phyloP scores from a whole-genome alignment of 2,113 vertebrate species.

The Meles meles region DNA sequence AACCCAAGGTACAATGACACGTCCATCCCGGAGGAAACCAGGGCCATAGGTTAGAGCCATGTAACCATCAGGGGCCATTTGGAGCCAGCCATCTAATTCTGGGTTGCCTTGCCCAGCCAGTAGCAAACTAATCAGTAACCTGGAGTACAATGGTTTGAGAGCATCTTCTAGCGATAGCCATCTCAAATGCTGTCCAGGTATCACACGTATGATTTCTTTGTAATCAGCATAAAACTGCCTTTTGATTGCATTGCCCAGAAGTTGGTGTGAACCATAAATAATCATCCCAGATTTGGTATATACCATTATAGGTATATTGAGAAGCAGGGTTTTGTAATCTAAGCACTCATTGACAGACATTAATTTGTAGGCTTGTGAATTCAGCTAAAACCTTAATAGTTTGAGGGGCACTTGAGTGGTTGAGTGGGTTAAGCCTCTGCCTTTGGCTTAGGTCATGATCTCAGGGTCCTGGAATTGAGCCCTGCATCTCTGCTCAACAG shows the following conservation, averaged over 20 bases:
- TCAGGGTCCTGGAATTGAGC: too few relatives aligned
- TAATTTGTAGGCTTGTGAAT: neutral
- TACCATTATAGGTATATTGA: neutral
- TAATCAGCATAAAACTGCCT: neutral
- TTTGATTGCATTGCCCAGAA: neutral
- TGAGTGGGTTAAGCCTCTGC: too few relatives aligned
- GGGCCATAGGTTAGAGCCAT: neutral
- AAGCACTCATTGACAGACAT: neutral
- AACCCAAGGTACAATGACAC: neutral
- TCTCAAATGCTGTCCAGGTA: neutral
- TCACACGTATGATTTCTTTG: neutral
- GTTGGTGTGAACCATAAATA: neutral
- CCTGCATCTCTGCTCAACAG: too few relatives aligned
- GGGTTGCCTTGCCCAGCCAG: neutral
- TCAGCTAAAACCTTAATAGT: neutral
- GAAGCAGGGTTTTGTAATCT: neutral
- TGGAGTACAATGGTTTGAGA: neutral
- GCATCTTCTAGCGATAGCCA: neutral
- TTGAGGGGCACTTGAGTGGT: neutral
- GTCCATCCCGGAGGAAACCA: neutral
- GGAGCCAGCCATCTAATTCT: neutral
- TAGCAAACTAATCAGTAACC: neutral
- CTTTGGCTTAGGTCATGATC: too few relatives aligned
- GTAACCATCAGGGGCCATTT: neutral
- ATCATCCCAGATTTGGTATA: neutral